Percentiles rank a stretch among this genome's conserved stretches.
Conservation (phyloP, 2,888 invertebrate species). For the Saturnia japonica region DNA sequence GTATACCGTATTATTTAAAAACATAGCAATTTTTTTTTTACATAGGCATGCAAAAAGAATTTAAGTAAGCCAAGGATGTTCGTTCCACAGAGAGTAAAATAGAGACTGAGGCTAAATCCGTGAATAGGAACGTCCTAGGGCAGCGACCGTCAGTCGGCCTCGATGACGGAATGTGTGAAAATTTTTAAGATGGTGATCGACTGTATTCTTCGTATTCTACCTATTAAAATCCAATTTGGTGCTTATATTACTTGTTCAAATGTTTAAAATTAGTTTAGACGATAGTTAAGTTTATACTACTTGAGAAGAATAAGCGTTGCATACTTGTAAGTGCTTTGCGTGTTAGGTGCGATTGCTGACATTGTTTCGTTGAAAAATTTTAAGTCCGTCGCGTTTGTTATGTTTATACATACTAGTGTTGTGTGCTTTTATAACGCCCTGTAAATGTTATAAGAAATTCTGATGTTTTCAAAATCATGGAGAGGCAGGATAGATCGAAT, state of each 20-base stretch:
- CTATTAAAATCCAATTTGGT: conserved; percentile 50
- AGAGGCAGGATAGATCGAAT: conserved; percentile 77
- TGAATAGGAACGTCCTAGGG: conserved; percentile 55
- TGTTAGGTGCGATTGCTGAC: conserved; percentile 74
- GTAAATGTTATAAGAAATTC: conserved; percentile 72
- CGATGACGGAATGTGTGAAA: conserved; percentile 81
- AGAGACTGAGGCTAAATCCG: not conserved
- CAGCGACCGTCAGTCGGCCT: conserved; percentile 76
- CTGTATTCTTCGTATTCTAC: conserved; percentile 65
- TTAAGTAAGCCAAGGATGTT: not conserved
- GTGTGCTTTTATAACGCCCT: conserved; percentile 62
- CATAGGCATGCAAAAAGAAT: not conserved
- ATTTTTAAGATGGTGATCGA: conserved; percentile 78
- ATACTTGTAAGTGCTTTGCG: conserved; percentile 60
- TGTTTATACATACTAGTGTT: conserved; percentile 68
- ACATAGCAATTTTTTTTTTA: not conserved
- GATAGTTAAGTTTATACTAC: conserved; percentile 39
- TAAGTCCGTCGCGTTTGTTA: conserved; percentile 75
- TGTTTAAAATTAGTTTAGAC: conserved; percentile 48
- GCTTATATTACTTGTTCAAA: conserved; percentile 47
- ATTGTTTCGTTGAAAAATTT: conserved; percentile 76
- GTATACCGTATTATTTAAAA: not conserved
- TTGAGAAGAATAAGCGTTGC: conserved; percentile 39
- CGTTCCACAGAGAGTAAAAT: conserved; percentile 8
- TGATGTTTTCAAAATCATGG: conserved; percentile 78